Base-by-base conservation (phyloP, 1,140 invertebrate genomes). In the Bombus polaris region DNA sequence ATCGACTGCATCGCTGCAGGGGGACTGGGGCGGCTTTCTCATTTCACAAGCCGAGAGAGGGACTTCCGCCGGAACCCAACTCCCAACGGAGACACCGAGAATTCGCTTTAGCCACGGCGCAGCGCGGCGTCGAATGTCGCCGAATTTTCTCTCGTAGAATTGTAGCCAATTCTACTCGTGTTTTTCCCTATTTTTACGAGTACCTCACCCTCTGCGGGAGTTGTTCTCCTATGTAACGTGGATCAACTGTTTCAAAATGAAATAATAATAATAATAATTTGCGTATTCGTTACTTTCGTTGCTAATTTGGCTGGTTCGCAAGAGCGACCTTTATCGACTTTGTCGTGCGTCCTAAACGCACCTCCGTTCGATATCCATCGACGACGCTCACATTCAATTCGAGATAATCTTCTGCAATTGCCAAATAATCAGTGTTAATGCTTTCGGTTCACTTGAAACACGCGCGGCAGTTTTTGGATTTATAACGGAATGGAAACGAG, bases 11-110 rank as follows among this genome's bases (percentile, higher is more conserved):
- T 89, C 83, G 85, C 86, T 82, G 78, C 78, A 70, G 62, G 65
- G 73, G 68, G 65, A 35, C 68, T 42, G 83, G 88, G 80, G 76
- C 78, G 85, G 85, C 87, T 92, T 90, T 92, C 87, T 91, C 88
- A 88, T 92, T 91, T 91, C 79, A 80, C 88, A 91, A 85, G 81
- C 89, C 88, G 87, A 88, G 87, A 89, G 84, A 87, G 79, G 83
- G 86, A 90, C 85, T 91, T 91, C 87, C 90, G 89, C 37, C 76
- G 87, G 81, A 89, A 87, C 82, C 83, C 77, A 81, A 78, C 82
- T 83, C 83, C 83, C 82, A 78, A 65, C 59, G 81, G 86, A 80
- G 83, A 85, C 68, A 76, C 65, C 57, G 73, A 53, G 81, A 91
- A 86, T 88, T 87, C 81, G 82, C 87, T 91, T 85, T 83, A 83